Evolutionary conservation across 2,797 vertebrate genomes (phyloP), one percentile per base, ranked within the genome.

Genomic region (Cirrhinus mrigala): DNA sequence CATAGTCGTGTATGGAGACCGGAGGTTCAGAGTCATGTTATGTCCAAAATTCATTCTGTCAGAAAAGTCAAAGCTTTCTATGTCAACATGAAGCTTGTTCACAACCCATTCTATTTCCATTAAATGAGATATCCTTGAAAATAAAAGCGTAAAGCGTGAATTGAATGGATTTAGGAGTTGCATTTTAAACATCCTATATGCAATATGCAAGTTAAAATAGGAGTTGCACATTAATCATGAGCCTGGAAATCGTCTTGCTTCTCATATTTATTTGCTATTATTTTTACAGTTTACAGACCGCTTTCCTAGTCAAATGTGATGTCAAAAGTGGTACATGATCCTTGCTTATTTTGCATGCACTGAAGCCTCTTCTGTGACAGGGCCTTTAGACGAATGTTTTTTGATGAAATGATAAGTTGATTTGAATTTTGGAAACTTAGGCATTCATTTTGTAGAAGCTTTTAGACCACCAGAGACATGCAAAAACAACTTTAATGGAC

Each of bases 41-140:
- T 80, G 84, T 69, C 52, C 12, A 86, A 81, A 68, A 85, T 69
- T 52, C 11, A 22, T 76, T 79, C 76, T 81, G 33, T 77, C 52
- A 40, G 10, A 62, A 77, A n/a, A 44, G 33, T 44, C 73, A 56
- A 54, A 22, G 18, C 48, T 44, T 60, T 44, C 22, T 77, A 11
- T 77, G 54, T 75, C 48, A 54, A 37, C 50, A 37, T 56, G 52
- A n/a, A 37, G 20, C 1, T 18, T 56, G 10, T 24, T 27, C 14
- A 0, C 22, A 24, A 60, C 14, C 22, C 37, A n/a, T 29, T 56
- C 8, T 15, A 56, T 22, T 52, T 52, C 7, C n/a, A 50, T 27
- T 27, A 10, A 18, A 1, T 27, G 2, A 50, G 16, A 24, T 48
- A 71, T 37, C 27, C 1, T 66, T 66, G 27, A 40, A 20, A 37